A percentile compares a stretch with the other conserved stretches of the same genome.
phyloP scores from a whole-genome alignment of 2,113 vertebrate genomes.

The Hoplias malabaricus region DNA sequence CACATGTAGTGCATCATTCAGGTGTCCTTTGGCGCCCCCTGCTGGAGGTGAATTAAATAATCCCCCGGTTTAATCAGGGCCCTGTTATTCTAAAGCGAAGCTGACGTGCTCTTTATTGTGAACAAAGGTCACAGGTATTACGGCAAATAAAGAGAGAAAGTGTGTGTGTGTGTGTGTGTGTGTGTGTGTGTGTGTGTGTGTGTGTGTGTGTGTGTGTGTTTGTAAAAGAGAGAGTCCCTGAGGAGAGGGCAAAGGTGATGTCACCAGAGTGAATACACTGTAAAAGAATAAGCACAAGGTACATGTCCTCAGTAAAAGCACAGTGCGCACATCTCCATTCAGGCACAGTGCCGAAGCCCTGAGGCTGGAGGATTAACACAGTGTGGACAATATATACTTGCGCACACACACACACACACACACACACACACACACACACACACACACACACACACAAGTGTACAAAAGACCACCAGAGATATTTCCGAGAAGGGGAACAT shows the following conservation, averaged over 20 bases:
- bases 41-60: conserved; percentile 28
- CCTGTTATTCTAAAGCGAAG: conserved; percentile 35
- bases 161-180: conserved; percentile 26
- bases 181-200: conserved; percentile 9
- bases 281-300: conserved; percentile 36
- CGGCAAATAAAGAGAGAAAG: conserved; percentile 30
- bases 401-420: conserved; percentile 3
- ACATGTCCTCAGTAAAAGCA: conserved; percentile 27
- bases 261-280: conserved; percentile 29
- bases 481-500: too few relatives aligned
- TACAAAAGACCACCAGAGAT: too few relatives aligned
- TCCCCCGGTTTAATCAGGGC: conserved; percentile 13
- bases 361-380: conserved; percentile 37
- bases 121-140: conserved; percentile 47
- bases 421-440: conserved; percentile 2
- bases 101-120: conserved; percentile 40
- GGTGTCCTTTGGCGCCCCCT: conserved; percentile 48
- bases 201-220: conserved; percentile 8
- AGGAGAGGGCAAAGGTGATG: conserved; percentile 17
- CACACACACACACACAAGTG: not conserved
- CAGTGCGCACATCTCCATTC: conserved; percentile 35
- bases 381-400: not conserved
- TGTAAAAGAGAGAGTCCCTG: too few relatives aligned
- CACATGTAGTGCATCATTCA: not conserved
- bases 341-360: not conserved